These are phyloP conservation scores for Ancistrus triradiatus DNA, from an alignment of 2,113 vertebrate genomes.

Conservation along the genomic window DNA sequence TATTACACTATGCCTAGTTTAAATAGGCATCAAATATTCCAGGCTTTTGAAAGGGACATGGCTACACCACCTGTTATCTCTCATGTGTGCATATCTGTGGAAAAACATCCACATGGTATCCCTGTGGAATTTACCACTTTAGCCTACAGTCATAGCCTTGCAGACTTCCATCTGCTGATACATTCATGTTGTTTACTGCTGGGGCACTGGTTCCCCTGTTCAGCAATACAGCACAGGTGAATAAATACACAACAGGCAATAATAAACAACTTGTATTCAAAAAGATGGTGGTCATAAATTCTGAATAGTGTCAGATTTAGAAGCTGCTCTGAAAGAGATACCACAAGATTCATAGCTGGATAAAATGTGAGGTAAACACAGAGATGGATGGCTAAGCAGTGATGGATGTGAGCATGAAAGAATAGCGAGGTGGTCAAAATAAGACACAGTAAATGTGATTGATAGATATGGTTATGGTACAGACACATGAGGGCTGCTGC, in stretches of 20 bases:
- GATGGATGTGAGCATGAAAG: slow-evolving; percentile 32
- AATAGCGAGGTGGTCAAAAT: slow-evolving; percentile 30
- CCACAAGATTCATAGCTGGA: slow-evolving; percentile 5
- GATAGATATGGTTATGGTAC: slow-evolving; percentile 21
- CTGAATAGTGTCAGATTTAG: neutral
- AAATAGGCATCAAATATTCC: slow-evolving; percentile 23
- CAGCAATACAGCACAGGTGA: neutral
- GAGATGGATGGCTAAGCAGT: slow-evolving; percentile 24
- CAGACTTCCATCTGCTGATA: slow-evolving; percentile 19
- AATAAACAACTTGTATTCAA: neutral
- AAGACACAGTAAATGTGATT: slow-evolving; percentile 36
- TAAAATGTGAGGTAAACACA: slow-evolving; percentile 25
- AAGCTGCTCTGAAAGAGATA: neutral
- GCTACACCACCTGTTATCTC: slow-evolving; percentile 13
- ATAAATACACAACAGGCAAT: neutral
- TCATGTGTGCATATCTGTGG: slow-evolving; percentile 18
- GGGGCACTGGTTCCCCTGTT: neutral
- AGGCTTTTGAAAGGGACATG: slow-evolving; percentile 6
- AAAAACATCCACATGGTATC: slow-evolving; percentile 7
- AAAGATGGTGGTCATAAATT: neutral
- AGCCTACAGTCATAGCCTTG: slow-evolving; percentile 20
- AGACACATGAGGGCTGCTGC: slow-evolving; percentile 4
- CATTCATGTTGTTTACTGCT: slow-evolving; percentile 7
- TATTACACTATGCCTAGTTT: neutral
- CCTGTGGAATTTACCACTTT: slow-evolving; percentile 14